Base-by-base conservation (phyloP, 2,888 invertebrate species). In the Oligia fasciuncula region DNA sequence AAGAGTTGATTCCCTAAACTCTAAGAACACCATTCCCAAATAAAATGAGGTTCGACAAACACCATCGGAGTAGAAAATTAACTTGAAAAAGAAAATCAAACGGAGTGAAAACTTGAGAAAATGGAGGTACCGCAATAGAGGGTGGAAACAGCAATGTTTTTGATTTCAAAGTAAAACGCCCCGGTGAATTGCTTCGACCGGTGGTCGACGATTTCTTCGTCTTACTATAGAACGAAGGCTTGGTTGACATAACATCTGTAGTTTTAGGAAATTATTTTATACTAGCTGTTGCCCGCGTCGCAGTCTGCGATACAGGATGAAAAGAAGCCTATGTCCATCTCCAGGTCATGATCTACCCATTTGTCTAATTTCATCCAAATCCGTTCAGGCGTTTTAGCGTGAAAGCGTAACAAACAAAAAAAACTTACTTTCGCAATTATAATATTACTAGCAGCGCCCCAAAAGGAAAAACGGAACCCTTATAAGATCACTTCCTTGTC, bases 151-250 rank as follows among this genome's bases (percentile, higher is more conserved):
- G 54, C 60, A 68, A 81, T 83, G 85, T 83, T 86, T 84, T 87
- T 87, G 79, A 86, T 85, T 85, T 40, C 63, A 9, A 77, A 70
- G 78, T 74, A 76, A 85, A 89, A 85, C 81, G 84, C 83, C 79
- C 49, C 76, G 35, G 82, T 65, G 85, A 87, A 88, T 87, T 81
- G 81, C 80, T 74, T 85, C 83, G 85, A 79, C 85, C 87, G 76
- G 77, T 83, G 88, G 87, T 72, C 88, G 78, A 51, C 78, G 60
- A 84, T 85, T 89, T 81, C 83, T 85, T 72, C 65, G 69, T 70
- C 65, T 63, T 63, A 43, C 74, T 76, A 57, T n/a, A 13, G 8
- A 75, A 54, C 0, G 13, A 60, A 81, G 17, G 78, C 5, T 72
- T 19, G 85, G 87, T 51, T 81, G 23, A 89, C 80, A 89, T 84